Conservation (phyloP, 2,113 vertebrate species). For the Sula dactylatra region DNA sequence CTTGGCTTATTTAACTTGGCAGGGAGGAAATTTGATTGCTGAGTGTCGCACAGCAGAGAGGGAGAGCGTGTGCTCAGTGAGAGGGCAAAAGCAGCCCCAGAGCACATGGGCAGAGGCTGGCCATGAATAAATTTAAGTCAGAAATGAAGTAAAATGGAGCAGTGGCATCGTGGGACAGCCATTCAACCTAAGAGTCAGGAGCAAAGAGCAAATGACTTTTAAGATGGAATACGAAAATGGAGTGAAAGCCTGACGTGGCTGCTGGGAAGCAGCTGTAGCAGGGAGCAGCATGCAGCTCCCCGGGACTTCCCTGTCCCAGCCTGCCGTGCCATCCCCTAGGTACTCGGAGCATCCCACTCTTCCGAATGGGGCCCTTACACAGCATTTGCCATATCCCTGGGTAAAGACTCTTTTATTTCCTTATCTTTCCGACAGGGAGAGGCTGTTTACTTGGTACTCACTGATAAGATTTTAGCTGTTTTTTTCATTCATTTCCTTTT, state of each 20-base stretch:
- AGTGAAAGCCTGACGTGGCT: not conserved
- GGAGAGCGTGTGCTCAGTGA: not conserved
- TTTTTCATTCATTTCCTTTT: conserved; percentile 21
- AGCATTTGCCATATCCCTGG: not conserved
- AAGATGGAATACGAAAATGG: not conserved
- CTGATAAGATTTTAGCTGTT: not conserved
- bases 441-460: not conserved
- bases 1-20: not conserved
- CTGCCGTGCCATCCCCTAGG: not conserved
- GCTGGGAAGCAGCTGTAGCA: not conserved
- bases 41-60: not conserved
- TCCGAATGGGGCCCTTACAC: accelerated
- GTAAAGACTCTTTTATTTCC: not conserved
- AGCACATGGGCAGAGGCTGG: not conserved
- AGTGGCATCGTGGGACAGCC: not conserved
- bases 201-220: not conserved
- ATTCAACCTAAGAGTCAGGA: not conserved
- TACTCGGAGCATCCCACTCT: not conserved
- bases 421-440: not conserved
- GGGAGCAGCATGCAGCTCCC: not conserved
- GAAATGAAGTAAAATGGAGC: not conserved
- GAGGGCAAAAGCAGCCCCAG: not conserved
- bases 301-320: not conserved
- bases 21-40: not conserved
- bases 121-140: not conserved